phyloP scores from a whole-genome alignment of 53 echinoderm and acorn worm species.

The Patiria pectinifera region DNA sequence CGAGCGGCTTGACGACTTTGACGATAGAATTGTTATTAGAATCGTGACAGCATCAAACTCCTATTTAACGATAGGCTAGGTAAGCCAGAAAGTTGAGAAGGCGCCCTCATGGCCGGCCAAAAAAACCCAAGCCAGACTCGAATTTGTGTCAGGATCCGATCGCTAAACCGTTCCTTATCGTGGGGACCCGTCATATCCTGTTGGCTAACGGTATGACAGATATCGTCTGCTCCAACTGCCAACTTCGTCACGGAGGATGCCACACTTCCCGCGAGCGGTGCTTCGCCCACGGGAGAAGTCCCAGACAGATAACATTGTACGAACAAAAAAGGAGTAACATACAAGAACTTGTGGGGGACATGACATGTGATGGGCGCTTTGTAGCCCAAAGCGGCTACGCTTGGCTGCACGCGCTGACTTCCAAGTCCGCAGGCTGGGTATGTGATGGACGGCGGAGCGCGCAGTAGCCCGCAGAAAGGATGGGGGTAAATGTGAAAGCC shows the following conservation, averaged over 20 bases:
- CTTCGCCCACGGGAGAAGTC: neutral
- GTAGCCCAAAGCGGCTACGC: slow-evolving; percentile 56
- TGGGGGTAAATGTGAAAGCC: slow-evolving; percentile 25
- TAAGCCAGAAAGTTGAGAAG: neutral
- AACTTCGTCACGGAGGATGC: slow-evolving; percentile 66
- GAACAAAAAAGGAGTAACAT: neutral
- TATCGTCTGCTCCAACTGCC: slow-evolving; percentile 60
- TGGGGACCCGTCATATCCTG: slow-evolving; percentile 40
- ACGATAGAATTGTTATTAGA: neutral
- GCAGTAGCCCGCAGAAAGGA: slow-evolving; percentile 44
- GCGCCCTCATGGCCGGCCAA: slow-evolving; percentile 37
- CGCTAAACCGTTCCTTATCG: slow-evolving; percentile 15
- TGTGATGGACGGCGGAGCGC: slow-evolving; percentile 32
- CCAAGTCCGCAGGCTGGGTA: slow-evolving; percentile 14
- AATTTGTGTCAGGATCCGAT: too few species aligned
- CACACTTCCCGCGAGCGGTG: neutral
- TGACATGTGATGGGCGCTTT: slow-evolving; percentile 5
- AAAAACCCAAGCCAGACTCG: neutral
- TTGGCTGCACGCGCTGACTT: slow-evolving; percentile 52
- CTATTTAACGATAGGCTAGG: too few species aligned
- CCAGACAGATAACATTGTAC: slow-evolving; percentile 35
- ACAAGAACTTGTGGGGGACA: neutral
- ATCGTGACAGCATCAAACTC: neutral
- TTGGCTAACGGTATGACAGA: slow-evolving; percentile 43
- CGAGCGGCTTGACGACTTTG: too few species aligned